A percentile compares a stretch with the other conserved stretches of the same genome.
Conservation (phyloP, 23 tunicate species). For the Pegea sp. region DNA sequence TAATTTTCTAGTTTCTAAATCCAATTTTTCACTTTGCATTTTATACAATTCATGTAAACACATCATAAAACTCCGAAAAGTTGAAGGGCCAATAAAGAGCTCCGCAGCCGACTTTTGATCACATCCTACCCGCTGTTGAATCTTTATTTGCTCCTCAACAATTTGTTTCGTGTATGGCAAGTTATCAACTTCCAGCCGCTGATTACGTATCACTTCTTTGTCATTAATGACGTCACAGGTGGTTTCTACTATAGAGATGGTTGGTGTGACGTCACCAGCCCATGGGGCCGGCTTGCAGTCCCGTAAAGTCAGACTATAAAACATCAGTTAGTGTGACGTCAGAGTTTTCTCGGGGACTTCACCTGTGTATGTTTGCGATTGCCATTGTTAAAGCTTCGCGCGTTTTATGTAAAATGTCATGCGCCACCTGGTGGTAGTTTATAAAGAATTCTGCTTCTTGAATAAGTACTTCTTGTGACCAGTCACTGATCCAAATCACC, state of each 20-base stretch:
- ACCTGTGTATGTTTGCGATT: constrained; percentile 95
- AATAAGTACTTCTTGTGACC: constrained; percentile 85
- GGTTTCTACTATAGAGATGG: constrained; percentile 46
- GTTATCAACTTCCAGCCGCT: constrained; percentile 68
- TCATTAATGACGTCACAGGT: constrained; percentile 69
- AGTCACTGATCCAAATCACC: constrained; percentile 86
- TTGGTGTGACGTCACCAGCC: constrained; percentile 59
- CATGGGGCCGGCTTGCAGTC: constrained; percentile 77
- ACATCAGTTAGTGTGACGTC: neutral
- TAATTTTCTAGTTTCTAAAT: constrained; percentile 29
- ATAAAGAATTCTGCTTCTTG: constrained; percentile 88
- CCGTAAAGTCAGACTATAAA: constrained; percentile 44
- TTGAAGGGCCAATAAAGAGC: constrained; percentile 71
- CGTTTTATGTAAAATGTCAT: constrained; percentile 44
- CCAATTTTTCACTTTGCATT: constrained; percentile 24
- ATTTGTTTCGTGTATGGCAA: constrained; percentile 67
- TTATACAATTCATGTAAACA: constrained; percentile 44
- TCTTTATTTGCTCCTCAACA: constrained; percentile 52
- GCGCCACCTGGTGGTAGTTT: constrained; percentile 64
- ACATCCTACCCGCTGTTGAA: neutral
- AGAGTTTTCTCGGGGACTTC: neutral
- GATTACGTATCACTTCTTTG: constrained; percentile 66
- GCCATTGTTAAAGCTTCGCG: constrained; percentile 83
- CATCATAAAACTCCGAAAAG: constrained; percentile 69
- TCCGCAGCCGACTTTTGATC: constrained; percentile 37